phyloP scores from a whole-genome alignment of 1,140 invertebrate species.

The Listronotus oregonensis region DNA sequence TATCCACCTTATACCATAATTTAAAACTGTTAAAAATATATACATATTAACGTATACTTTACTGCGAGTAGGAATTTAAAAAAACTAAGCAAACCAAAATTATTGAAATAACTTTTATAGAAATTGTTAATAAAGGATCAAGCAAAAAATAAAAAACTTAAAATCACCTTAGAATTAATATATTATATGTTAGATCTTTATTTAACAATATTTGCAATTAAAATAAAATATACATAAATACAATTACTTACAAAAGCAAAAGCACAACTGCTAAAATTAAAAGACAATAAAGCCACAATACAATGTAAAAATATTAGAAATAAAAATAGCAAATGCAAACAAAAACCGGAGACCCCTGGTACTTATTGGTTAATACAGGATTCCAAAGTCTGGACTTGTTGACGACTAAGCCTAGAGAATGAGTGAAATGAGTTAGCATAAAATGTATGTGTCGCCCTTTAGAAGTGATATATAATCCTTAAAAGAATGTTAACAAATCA shows the following conservation, averaged over 20 bases:
- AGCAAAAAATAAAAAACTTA: neutral
- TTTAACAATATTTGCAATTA: too few species aligned
- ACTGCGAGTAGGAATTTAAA: too few species aligned
- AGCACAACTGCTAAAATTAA: neutral
- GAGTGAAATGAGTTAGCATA: slow-evolving; percentile 17
- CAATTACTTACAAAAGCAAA: slow-evolving; percentile 1
- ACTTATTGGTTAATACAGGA: slow-evolving; percentile 18
- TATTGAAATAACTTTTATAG: too few species aligned
- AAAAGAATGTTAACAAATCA: too few species aligned
- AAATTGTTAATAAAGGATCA: too few species aligned
- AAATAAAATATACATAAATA: too few species aligned
- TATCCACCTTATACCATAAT: too few species aligned
- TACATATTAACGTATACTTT: too few species aligned
- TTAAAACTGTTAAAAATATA: too few species aligned
- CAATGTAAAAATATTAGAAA: neutral
- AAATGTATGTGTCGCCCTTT: neutral
- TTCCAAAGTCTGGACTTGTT: slow-evolving; percentile 23
- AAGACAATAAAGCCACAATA: neutral
- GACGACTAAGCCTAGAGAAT: neutral
- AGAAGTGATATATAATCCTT: too few species aligned
- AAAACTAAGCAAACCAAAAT: too few species aligned
- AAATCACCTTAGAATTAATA: neutral
- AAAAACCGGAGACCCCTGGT: neutral
- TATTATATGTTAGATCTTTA: neutral
- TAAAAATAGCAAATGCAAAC: too few species aligned